Evolutionary conservation across 1,140 invertebrate species (phyloP), one percentile per base, ranked within the genome.

Genomic region (Gonatopus flavifemur): DNA sequence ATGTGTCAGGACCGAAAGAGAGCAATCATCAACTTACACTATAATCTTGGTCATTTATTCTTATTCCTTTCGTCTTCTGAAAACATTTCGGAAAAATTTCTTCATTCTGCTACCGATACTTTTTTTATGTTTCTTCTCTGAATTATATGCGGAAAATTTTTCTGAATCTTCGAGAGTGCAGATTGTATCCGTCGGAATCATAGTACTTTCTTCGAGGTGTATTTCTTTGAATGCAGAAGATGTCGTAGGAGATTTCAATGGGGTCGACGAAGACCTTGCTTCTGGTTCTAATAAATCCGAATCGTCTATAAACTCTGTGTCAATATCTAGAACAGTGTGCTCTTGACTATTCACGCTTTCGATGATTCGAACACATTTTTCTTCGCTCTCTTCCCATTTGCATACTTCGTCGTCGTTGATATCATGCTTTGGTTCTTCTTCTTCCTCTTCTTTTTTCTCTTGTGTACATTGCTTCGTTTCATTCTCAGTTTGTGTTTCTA

Each of bases 331-430:
- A n/a, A n/a, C n/a, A n/a, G n/a, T n/a, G n/a, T n/a, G n/a, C n/a
- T n/a, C n/a, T n/a, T n/a, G n/a, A n/a, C n/a, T n/a, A 1, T 12
- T 41, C 15, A 25, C 7, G 4, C 25, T 37, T 3, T 66, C 55
- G 40, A 69, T 66, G 1, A 41, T 62, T 18, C 57, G 44, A 19
- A 69, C 47, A 10, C 66, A 55, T 12, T 53, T 42, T 33, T 68
- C 66, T 9, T 69, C 59, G 1, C 22, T 51, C 22, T 70, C 62
- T 12, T 68, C 66, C 59, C 57, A 62, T n/a, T n/a, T n/a, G n/a
- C n/a, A n/a, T n/a, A n/a, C n/a, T n/a, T n/a, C n/a, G n/a, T n/a
- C n/a, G n/a, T n/a, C n/a, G n/a, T n/a, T n/a, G n/a, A n/a, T n/a
- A n/a, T n/a, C n/a, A n/a, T n/a, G n/a, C n/a, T n/a, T n/a, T n/a